Conservation (phyloP, 2,113 vertebrate species). For the Protobothrops mucrosquamatus region DNA sequence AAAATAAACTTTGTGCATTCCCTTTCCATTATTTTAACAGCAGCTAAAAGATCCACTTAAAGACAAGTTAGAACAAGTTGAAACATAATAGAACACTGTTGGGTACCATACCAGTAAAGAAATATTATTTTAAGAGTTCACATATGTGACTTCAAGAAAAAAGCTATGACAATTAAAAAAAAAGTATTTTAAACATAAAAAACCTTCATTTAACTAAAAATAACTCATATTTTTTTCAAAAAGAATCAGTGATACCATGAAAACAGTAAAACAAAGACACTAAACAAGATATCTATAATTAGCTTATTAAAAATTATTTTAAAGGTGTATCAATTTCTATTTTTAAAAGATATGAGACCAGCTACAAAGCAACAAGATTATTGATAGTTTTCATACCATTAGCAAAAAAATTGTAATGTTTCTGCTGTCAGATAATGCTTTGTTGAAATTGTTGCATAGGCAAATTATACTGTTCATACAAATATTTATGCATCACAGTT, state of each 20-base stretch:
- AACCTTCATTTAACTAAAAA: slow-evolving; percentile 33
- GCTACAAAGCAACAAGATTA: background rate
- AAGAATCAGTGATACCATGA: background rate
- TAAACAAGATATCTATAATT: background rate
- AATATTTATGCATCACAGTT: slow-evolving; percentile 27
- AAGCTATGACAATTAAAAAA: slow-evolving; percentile 22
- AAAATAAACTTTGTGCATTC: slow-evolving; percentile 10
- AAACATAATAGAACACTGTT: slow-evolving; percentile 44
- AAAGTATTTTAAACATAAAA: background rate
- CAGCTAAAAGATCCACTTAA: slow-evolving; percentile 31
- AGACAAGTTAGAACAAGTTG: slow-evolving; percentile 33
- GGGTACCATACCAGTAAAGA: slow-evolving; percentile 45
- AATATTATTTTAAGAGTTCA: slow-evolving; percentile 38
- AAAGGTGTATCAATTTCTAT: slow-evolving; percentile 7
- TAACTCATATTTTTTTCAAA: slow-evolving; percentile 1
- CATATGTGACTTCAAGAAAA: slow-evolving; percentile 4
- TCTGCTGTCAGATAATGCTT: slow-evolving; percentile 26
- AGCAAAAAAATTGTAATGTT: background rate
- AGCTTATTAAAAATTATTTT: slow-evolving; percentile 1
- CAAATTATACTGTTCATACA: slow-evolving; percentile 46
- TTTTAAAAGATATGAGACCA: slow-evolving; percentile 9
- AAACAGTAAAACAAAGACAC: slow-evolving; percentile 15
- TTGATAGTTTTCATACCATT: background rate
- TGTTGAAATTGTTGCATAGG: slow-evolving; percentile 30
- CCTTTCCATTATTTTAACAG: slow-evolving; percentile 10